Percentiles rank a stretch among this genome's conserved stretches.
Evolutionary conservation across 2,113 vertebrate genomes (phyloP).

Genomic region (Oncorhynchus clarkii): DNA sequence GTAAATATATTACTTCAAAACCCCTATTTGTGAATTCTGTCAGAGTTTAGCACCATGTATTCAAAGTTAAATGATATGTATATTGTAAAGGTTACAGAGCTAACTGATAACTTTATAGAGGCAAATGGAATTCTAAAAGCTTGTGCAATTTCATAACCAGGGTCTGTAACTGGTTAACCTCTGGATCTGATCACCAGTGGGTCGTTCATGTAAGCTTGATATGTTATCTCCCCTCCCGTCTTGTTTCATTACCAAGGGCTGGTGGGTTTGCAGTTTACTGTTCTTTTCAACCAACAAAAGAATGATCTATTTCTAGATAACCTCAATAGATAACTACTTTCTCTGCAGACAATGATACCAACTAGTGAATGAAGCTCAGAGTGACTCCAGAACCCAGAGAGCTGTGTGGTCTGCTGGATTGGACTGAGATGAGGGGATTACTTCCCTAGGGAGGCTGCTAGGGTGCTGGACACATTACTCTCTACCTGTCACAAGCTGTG

Average conservation of each 20-base stretch:
- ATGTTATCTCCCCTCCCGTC: conserved; percentile 40
- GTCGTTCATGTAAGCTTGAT: conserved; percentile 40
- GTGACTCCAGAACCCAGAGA: neutral
- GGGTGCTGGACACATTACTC: conserved; percentile 43
- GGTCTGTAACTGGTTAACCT: conserved; percentile 39
- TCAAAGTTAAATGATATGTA: too few relatives aligned
- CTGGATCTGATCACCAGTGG: conserved; percentile 4
- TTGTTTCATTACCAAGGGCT: conserved; percentile 28
- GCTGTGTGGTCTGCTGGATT: conserved; percentile 35
- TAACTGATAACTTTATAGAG: too few relatives aligned
- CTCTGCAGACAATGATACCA: conserved; percentile 45
- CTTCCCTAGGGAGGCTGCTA: conserved; percentile 34
- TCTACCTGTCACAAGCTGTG: conserved; percentile 25
- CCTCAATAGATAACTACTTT: conserved; percentile 39
- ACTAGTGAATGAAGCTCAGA: conserved; percentile 29
- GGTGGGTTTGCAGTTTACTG: conserved; percentile 24
- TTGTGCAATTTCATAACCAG: neutral
- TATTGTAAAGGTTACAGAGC: too few relatives aligned
- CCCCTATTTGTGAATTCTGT: too few relatives aligned
- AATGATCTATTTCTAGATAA: conserved; percentile 74
- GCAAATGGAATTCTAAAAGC: too few relatives aligned
- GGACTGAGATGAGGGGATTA: conserved; percentile 27
- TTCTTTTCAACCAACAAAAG: conserved; percentile 66
- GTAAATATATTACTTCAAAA: too few relatives aligned
- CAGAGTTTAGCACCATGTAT: too few relatives aligned